phyloP scores from a whole-genome alignment of 2,888 invertebrate genomes.

The Acanthosepion lycidas region DNA sequence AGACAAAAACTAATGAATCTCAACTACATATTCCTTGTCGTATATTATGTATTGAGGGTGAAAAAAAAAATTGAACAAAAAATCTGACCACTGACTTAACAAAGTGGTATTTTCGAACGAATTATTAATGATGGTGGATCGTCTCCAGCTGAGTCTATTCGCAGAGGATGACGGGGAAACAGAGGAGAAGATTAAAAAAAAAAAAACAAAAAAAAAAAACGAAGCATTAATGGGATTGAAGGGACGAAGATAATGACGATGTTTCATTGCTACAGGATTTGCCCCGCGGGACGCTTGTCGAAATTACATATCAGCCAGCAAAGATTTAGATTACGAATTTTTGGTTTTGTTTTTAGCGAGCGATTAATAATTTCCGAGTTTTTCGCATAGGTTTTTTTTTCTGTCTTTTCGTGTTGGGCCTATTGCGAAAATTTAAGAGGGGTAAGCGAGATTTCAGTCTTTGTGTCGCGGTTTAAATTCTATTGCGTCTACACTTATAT shows the following conservation, averaged over 20 bases:
- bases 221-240: neutral
- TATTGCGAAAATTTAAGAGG: neutral
- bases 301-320: neutral
- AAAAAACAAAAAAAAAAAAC: neutral
- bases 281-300: neutral
- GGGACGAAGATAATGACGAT: neutral
- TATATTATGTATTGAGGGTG: neutral
- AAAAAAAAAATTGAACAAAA: neutral
- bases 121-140: neutral
- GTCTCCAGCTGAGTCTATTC: neutral
- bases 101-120: neutral
- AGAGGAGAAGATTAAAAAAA: neutral
- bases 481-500: neutral
- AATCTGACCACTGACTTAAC: no score
- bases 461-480: neutral
- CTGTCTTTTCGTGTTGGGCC: neutral
- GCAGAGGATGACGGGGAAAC: neutral
- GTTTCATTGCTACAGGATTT: neutral
- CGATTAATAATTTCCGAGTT: neutral
- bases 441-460: neutral
- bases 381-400: neutral
- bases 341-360: neutral
- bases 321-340: neutral
- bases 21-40: neutral
- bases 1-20: neutral